phyloP scores from a whole-genome alignment of 2,113 vertebrate species.

The Gambusia affinis region DNA sequence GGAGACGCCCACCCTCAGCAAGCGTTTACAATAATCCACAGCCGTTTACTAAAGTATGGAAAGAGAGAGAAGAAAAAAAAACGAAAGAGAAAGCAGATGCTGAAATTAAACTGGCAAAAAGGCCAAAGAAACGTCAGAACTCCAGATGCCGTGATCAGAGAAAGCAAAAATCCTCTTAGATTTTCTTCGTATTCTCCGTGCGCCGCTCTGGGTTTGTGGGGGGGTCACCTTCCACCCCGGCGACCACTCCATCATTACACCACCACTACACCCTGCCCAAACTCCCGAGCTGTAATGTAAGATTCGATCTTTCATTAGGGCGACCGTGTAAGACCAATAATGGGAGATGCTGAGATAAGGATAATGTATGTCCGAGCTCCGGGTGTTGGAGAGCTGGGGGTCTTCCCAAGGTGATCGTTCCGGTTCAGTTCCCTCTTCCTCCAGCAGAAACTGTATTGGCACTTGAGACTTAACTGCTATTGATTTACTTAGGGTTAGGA shows the following conservation, averaged over 20 bases:
- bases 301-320: slow-evolving; percentile 75
- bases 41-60: slow-evolving; percentile 41
- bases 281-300: slow-evolving; percentile 41
- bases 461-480: slow-evolving; percentile 78
- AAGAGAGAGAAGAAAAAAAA: slow-evolving; percentile 1
- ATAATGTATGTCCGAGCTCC: slow-evolving; percentile 49
- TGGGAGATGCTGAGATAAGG: slow-evolving; percentile 72
- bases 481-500: slow-evolving; percentile 76
- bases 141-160: slow-evolving; percentile 49
- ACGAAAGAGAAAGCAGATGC: slow-evolving; percentile 34
- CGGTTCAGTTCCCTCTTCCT: slow-evolving; percentile 74
- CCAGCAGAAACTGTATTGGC: slow-evolving; percentile 77
- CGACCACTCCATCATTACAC: not conserved
- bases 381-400: not conserved
- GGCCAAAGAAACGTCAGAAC: slow-evolving; percentile 47
- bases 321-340: slow-evolving; percentile 65
- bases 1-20: slow-evolving; percentile 57
- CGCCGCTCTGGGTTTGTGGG: not conserved
- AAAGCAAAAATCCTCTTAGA: slow-evolving; percentile 20
- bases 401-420: slow-evolving; percentile 76
- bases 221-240: slow-evolving; percentile 23
- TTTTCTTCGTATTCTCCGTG: not conserved
- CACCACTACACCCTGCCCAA: not conserved
- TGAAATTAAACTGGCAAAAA: slow-evolving; percentile 42
- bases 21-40: slow-evolving; percentile 74